These are phyloP conservation scores for Halcyon badia DNA, from an alignment of 2,797 vertebrate species.

Conservation along the genomic window DNA sequence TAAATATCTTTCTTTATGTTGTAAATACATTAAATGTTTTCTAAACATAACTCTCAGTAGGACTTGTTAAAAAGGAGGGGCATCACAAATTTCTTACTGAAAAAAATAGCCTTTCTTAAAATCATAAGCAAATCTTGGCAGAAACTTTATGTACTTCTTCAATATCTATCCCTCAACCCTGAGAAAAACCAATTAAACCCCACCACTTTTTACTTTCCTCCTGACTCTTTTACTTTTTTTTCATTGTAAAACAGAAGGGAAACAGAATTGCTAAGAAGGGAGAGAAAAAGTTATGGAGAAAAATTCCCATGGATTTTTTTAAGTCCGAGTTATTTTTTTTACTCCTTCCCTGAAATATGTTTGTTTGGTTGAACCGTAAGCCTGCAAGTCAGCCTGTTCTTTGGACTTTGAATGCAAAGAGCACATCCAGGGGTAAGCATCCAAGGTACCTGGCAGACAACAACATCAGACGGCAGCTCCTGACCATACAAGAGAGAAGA, in stretches of 20 bases:
- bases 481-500: background rate
- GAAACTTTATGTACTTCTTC: background rate
- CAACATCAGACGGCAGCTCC: constrained; percentile 7
- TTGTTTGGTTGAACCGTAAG: background rate
- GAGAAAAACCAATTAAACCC: background rate
- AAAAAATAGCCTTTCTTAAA: background rate
- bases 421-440: constrained; percentile 3
- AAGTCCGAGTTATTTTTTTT: background rate
- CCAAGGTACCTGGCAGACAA: constrained; percentile 21
- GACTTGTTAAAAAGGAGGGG: background rate
- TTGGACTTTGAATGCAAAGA: constrained; percentile 8
- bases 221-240: background rate
- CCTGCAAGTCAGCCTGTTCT: background rate
- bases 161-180: background rate
- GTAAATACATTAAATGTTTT: background rate
- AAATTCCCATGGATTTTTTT: background rate
- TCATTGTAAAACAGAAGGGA: background rate
- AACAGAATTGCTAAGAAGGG: background rate
- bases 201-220: background rate
- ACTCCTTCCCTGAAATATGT: background rate
- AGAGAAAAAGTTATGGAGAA: background rate
- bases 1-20: background rate
- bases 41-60: background rate
- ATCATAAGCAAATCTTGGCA: background rate
- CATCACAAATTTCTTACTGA: background rate